A percentile compares a stretch with the other conserved stretches of the same genome.
Evolutionary conservation across 1,140 invertebrate genomes (phyloP).

Genomic region (Drosophila quadrilineata): DNA sequence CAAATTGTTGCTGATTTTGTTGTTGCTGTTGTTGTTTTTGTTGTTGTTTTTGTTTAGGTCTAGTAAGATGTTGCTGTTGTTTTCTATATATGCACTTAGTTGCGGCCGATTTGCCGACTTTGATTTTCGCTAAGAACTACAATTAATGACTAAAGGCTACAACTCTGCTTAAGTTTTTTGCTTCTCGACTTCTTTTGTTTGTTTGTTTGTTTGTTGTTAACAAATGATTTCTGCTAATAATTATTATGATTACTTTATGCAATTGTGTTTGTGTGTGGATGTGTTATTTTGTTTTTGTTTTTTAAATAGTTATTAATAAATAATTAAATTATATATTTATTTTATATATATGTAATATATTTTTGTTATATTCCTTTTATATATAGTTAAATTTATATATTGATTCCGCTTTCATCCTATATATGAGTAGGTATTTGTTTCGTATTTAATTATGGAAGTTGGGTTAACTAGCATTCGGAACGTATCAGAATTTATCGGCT

Average conservation of each 20-base stretch:
- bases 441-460: slow-evolving; percentile 45
- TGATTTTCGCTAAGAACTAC: slow-evolving; percentile 76
- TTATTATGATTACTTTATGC: slow-evolving; percentile 61
- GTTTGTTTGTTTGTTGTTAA: slow-evolving; percentile 41
- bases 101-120: slow-evolving; percentile 62
- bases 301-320: slow-evolving; percentile 74
- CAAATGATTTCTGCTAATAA: slow-evolving; percentile 59
- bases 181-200: slow-evolving; percentile 19
- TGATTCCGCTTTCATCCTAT: slow-evolving; percentile 25
- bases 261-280: slow-evolving; percentile 42
- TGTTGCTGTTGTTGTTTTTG: slow-evolving; percentile 36
- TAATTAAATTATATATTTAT: slow-evolving; percentile 60
- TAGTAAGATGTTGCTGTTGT: slow-evolving; percentile 33
- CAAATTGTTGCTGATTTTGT: slow-evolving; percentile 12
- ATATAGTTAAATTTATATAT: slow-evolving; percentile 28
- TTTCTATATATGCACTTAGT: slow-evolving; percentile 69
- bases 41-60: slow-evolving; percentile 19
- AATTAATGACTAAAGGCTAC: slow-evolving; percentile 77
- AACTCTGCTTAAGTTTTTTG: slow-evolving; percentile 57
- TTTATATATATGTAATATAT: slow-evolving; percentile 32
- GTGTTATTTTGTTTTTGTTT: slow-evolving; percentile 24
- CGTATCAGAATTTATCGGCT: slow-evolving; percentile 12
- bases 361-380: slow-evolving; percentile 24
- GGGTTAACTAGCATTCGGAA: slow-evolving; percentile 38
- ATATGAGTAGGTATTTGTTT: slow-evolving; percentile 56